Percentiles rank a stretch among this genome's conserved stretches.
These are phyloP conservation scores for Aphidoletes aphidimyza DNA, from an alignment of 2,888 invertebrate species.

Conservation along the genomic window DNA sequence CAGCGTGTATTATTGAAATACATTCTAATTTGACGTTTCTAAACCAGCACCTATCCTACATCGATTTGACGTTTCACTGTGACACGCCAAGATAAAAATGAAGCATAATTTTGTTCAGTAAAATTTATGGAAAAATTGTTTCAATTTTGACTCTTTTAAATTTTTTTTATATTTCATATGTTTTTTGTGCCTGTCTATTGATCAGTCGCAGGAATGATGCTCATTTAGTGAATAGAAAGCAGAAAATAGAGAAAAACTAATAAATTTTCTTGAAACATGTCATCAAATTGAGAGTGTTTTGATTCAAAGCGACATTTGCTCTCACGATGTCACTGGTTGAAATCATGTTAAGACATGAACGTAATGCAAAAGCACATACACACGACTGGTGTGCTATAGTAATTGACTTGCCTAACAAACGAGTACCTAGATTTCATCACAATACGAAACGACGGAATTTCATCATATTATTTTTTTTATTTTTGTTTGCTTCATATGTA, in stretches of 20 bases:
- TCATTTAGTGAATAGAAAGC: no score
- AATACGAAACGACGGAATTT: conserved; percentile 21
- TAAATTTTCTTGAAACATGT: no score
- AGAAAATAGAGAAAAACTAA: no score
- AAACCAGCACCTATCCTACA: not conserved
- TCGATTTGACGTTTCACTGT: not conserved
- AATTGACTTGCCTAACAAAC: not conserved
- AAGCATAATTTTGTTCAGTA: not conserved
- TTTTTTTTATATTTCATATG: no score
- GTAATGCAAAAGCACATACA: not conserved
- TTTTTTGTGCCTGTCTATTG: no score
- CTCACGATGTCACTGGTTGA: not conserved
- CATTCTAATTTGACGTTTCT: not conserved
- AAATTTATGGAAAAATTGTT: not conserved
- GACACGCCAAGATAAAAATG: not conserved
- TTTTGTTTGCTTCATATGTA: no score
- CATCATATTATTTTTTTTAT: not conserved
- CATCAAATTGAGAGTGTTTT: no score
- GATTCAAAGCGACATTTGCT: not conserved
- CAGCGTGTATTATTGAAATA: no score
- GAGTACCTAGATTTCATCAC: not conserved
- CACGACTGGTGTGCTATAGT: not conserved
- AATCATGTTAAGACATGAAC: not conserved
- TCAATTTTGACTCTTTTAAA: no score
- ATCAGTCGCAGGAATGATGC: no score